Base-by-base conservation (phyloP, 2,888 invertebrate genomes). In the Eucera pruinosa region DNA sequence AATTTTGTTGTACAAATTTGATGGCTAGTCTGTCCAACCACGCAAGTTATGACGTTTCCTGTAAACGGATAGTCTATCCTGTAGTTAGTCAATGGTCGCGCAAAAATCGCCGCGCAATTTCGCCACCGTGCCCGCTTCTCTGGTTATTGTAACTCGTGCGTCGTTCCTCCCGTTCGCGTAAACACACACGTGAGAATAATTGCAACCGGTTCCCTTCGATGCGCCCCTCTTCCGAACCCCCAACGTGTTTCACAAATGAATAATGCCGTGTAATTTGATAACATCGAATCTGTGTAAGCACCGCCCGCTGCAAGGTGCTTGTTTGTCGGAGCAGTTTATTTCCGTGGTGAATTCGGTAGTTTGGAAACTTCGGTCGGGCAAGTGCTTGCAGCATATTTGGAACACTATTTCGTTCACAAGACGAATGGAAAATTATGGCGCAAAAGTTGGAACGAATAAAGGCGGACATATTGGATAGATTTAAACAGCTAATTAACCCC, bases 61-160 rank as follows among this genome's bases (percentile, higher is more conserved):
- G n/a, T n/a, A n/a, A n/a, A n/a, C n/a, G n/a, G n/a, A n/a, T n/a
- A n/a, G n/a, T n/a, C n/a, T n/a, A n/a, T n/a, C n/a, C n/a, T n/a
- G n/a, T n/a, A n/a, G n/a, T n/a, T n/a, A n/a, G n/a, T n/a, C n/a
- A n/a, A n/a, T n/a, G n/a, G n/a, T n/a, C n/a, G n/a, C 52, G 43
- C 73, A 85, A 80, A 75, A 83, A 72, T 61, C 54, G 58, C 65
- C 73, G 80, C 65, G 78, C 80, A 82, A 79, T 82, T 82, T 83
- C 54, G 58, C 70, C 62, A 75, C 64, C 66, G 68, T 54, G 54
- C 52, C 54, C 43, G 9, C 15, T n/a, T 54, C 47, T 45, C 33
- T 43, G 58, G 43, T 71, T 62, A 60, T 64, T 62, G 68, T 48
- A 50, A 47, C 48, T 62, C 39, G 36, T 15, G n/a, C 25, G 23